Conservation (phyloP, 2,797 vertebrate genomes). For the Macroramphosus scolopax region DNA sequence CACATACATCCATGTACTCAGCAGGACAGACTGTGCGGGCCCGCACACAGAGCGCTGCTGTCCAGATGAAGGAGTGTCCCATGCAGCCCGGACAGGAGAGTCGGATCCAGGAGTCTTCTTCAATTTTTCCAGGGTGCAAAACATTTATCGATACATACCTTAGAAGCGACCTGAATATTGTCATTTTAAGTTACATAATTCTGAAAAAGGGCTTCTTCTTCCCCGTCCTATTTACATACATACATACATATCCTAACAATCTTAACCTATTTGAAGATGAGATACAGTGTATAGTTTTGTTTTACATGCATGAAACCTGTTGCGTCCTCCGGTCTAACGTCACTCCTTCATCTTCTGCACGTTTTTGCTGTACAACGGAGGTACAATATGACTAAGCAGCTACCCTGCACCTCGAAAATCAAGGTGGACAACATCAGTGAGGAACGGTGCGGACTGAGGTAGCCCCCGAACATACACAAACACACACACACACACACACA, state of each 20-base stretch:
- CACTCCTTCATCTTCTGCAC: slow-evolving; percentile 60
- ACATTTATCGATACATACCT: slow-evolving; percentile 75
- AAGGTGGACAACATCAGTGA: slow-evolving; percentile 62
- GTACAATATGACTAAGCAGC: slow-evolving; percentile 58
- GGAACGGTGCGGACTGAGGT: slow-evolving; percentile 72
- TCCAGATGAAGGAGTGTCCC: slow-evolving; percentile 51
- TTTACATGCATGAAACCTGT: slow-evolving; percentile 74
- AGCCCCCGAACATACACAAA: slow-evolving; percentile 58
- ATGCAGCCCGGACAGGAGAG: slow-evolving; percentile 51
- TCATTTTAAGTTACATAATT: slow-evolving; percentile 70
- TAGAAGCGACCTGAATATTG: slow-evolving; percentile 76
- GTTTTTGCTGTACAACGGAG: slow-evolving; percentile 55
- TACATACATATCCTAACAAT: slow-evolving; percentile 76
- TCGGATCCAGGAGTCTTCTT: slow-evolving; percentile 55
- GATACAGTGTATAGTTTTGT: slow-evolving; percentile 69
- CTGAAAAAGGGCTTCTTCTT: slow-evolving; percentile 58
- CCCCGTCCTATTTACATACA: slow-evolving; percentile 74
- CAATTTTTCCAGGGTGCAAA: slow-evolving; percentile 70
- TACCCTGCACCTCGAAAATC: slow-evolving; percentile 62
- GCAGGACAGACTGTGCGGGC: slow-evolving; percentile 65
- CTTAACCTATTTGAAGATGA: slow-evolving; percentile 69
- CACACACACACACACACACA: slow-evolving; percentile 34
- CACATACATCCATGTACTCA: slow-evolving; percentile 41
- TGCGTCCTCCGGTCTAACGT: slow-evolving; percentile 46
- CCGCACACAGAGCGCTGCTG: slow-evolving; percentile 63